Conservation (phyloP, 2,888 invertebrate species). For the Drosophila borborema region DNA sequence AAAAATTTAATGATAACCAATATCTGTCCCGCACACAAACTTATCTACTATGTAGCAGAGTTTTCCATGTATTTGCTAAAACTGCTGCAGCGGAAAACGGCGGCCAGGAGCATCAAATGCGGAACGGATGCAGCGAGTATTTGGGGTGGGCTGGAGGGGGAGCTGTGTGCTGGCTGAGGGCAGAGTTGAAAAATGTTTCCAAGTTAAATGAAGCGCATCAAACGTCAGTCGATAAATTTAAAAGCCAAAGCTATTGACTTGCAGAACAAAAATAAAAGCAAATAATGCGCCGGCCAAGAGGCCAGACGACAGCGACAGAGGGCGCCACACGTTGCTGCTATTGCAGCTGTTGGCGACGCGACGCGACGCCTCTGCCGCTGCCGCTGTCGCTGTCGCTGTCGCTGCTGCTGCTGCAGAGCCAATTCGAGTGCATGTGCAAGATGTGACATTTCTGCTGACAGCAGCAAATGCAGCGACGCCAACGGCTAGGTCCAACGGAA, state of each 20-base stretch:
- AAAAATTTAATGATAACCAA: conserved; percentile 67
- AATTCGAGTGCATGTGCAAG: conserved; percentile 71
- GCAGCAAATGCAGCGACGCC: conserved; percentile 58
- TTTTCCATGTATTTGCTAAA: conserved; percentile 60
- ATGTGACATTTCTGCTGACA: conserved; percentile 79
- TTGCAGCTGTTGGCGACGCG: conserved; percentile 7
- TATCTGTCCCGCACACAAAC: conserved; percentile 56
- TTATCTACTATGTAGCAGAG: conserved; percentile 41
- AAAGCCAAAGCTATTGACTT: conserved; percentile 81
- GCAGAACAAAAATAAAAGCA: conserved; percentile 79
- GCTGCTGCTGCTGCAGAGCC: conserved; percentile 33
- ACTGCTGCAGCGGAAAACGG: conserved; percentile 37
- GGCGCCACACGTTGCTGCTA: conserved; percentile 38
- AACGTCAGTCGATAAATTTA: conserved; percentile 82
- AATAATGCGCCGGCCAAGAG: conserved; percentile 62
- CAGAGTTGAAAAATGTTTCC: conserved; percentile 80
- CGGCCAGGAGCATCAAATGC: conserved; percentile 1
- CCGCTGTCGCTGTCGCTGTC: conserved; percentile 3
- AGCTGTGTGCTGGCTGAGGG: conserved; percentile 20
- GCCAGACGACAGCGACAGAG: conserved; percentile 48
- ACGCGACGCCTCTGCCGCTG: conserved; percentile 8
- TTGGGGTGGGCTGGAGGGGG: conserved; percentile 1
- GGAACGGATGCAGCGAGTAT: conserved; percentile 41
- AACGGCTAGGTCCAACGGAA: conserved; percentile 61
- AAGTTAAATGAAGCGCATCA: conserved; percentile 81